phyloP scores from a whole-genome alignment of 2,113 vertebrate genomes.

The Bambusicola thoracicus region DNA sequence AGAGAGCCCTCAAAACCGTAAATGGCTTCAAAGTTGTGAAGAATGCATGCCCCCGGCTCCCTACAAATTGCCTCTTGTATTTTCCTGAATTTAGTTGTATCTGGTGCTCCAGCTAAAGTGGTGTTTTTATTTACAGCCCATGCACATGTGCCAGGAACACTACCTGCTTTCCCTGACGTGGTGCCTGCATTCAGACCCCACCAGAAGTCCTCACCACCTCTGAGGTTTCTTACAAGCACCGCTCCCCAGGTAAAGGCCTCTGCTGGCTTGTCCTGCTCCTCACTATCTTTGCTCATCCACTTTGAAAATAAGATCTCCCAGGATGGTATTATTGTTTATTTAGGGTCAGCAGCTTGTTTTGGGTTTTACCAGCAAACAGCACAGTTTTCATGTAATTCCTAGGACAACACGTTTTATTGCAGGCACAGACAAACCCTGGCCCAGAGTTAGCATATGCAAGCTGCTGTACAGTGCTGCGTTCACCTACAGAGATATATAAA shows the following conservation, averaged over 20 bases:
- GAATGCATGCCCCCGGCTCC: neutral
- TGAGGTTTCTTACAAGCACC: neutral
- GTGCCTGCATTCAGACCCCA: neutral
- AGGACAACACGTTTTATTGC: neutral
- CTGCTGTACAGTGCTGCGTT: neutral
- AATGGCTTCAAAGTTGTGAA: neutral
- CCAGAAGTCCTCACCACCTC: neutral
- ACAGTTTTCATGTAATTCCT: neutral
- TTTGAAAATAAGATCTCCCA: neutral
- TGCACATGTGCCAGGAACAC: neutral
- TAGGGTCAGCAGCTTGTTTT: neutral
- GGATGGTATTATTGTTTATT: neutral
- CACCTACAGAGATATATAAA: constrained; percentile 38
- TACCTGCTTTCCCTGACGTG: neutral
- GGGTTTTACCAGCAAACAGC: neutral
- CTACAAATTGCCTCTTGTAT: neutral
- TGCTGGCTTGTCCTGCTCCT: neutral
- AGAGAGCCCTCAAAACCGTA: neutral
- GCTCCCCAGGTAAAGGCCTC: neutral
- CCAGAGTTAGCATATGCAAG: neutral
- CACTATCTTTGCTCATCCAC: neutral
- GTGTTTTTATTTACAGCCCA: neutral
- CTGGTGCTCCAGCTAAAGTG: neutral
- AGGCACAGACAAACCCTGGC: neutral
- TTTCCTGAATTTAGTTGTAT: neutral